Evolutionary conservation across 2,113 vertebrate species (phyloP), one percentile per base, ranked within the genome.

Genomic region (Ursus arctos): DNA sequence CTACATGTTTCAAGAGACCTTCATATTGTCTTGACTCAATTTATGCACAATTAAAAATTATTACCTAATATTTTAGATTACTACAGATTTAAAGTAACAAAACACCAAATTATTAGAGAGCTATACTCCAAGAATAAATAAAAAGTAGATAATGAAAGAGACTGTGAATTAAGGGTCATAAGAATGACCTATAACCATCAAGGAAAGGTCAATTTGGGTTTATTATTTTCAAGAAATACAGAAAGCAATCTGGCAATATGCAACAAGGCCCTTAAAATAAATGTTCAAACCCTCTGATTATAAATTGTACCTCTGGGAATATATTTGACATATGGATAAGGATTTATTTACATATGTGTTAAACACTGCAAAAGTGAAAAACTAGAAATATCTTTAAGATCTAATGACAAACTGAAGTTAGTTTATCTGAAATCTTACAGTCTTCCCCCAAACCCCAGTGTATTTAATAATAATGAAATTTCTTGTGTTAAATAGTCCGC

Each of bases 391-490:
- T 5, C 40, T 92, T 92, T 47, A 81, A 92, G 80, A 88, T 92
- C 4, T 22, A 87, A 26, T 53, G 92, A 95, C 43, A 89, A 63
- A 89, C 53, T 76, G 31, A 51, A 53, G 76, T 47, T 65, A 31
- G 31, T 55, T 77, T 61, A 90, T 72, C 18, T 96, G 80, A 96
- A 96, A 79, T 71, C 40, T 71, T 86, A 81, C 2, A 33, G 53
- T 85, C 28, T 81, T n/a, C 6, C 8, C 14, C 0, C 14, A 21
- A 43, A 6, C 22, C 5, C 22, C 61, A 76, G 49, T 36, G 4
- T 83, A 82, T 82, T 95, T 84, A 84, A 83, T n/a, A 93, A 61
- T 72, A 61, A 80, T 19, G 10, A 94, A 47, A 81, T 63, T 71
- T 80, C 72, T 80, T 80, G 13, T 43, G 79, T 28, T 91, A 87